A percentile compares a stretch with the other conserved stretches of the same genome.
phyloP scores from a whole-genome alignment of 1,140 invertebrate genomes.

The Drepana arcuata region DNA sequence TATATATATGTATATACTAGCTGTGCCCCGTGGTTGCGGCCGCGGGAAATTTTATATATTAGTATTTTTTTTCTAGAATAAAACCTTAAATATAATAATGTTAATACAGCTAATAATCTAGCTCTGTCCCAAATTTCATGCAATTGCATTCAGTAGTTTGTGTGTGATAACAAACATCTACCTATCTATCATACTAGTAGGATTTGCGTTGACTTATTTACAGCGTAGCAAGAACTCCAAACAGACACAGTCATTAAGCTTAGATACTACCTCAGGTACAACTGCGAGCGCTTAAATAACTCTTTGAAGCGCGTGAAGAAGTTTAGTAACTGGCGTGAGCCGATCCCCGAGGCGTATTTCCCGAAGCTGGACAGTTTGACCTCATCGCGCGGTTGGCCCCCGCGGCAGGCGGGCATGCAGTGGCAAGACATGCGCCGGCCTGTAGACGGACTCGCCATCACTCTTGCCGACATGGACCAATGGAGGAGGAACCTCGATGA shows the following conservation, averaged over 20 bases:
- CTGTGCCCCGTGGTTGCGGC: too few species aligned
- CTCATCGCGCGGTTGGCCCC: slow-evolving; percentile 70
- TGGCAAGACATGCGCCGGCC: slow-evolving; percentile 71
- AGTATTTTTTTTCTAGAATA: too few species aligned
- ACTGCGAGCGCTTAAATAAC: slow-evolving; percentile 74
- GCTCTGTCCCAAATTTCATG: too few species aligned
- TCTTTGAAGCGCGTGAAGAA: slow-evolving; percentile 65
- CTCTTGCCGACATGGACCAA: slow-evolving; percentile 72
- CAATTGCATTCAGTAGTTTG: too few species aligned
- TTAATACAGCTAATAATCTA: too few species aligned
- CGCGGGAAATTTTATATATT: too few species aligned
- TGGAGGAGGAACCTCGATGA: slow-evolving; percentile 75
- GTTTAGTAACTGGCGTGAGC: slow-evolving; percentile 69
- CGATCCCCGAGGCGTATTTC: slow-evolving; percentile 73
- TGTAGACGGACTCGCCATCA: slow-evolving; percentile 70
- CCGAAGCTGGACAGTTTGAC: slow-evolving; percentile 74
- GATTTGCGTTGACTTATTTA: too few species aligned
- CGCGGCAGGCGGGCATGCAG: slow-evolving; percentile 63
- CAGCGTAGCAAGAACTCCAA: too few species aligned
- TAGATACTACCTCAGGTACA: slow-evolving; percentile 72
- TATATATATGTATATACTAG: slow-evolving; percentile 1
- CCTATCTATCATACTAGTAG: too few species aligned
- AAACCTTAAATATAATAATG: too few species aligned
- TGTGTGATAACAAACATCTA: too few species aligned
- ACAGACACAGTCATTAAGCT: too few species aligned